Evolutionary conservation across 2,113 vertebrate genomes (phyloP).

Genomic region (Gasterosteus nipponicus): DNA sequence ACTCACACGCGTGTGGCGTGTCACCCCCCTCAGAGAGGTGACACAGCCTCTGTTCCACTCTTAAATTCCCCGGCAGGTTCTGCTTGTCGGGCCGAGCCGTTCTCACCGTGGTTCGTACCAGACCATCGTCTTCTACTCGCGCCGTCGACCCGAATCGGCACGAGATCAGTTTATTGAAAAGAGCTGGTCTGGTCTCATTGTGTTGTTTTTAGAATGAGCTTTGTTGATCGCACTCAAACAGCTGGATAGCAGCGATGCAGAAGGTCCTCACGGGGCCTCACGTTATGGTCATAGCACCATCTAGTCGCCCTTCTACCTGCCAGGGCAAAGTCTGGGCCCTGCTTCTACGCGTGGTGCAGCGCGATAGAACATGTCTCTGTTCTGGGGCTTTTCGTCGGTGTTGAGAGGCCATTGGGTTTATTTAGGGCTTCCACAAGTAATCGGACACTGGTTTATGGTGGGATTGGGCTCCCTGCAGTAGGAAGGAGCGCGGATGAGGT

Average conservation of each 20-base stretch:
- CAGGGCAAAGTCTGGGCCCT: slow-evolving; percentile 48
- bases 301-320: slow-evolving; percentile 19
- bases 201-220: neutral
- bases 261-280: neutral
- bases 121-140: neutral
- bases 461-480: neutral
- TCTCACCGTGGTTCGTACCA: neutral
- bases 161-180: neutral
- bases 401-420: neutral
- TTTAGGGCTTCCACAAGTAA: neutral
- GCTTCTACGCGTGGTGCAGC: slow-evolving; percentile 50
- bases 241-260: neutral
- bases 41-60: slow-evolving; percentile 1
- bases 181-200: neutral
- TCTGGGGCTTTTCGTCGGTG: slow-evolving; percentile 13
- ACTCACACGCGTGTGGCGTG: too few relatives aligned
- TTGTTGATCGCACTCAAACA: neutral
- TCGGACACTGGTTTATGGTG: neutral
- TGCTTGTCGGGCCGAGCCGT: slow-evolving; percentile 45
- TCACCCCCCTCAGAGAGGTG: slow-evolving; percentile 10
- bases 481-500: neutral
- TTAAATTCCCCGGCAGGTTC: slow-evolving; percentile 47
- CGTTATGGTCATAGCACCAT: neutral
- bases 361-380: slow-evolving; percentile 8
- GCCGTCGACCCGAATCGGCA: neutral